Evolutionary conservation across 1,140 invertebrate species (phyloP), one percentile per base, ranked within the genome.

Genomic region (Zeugodacus cucurbitae): DNA sequence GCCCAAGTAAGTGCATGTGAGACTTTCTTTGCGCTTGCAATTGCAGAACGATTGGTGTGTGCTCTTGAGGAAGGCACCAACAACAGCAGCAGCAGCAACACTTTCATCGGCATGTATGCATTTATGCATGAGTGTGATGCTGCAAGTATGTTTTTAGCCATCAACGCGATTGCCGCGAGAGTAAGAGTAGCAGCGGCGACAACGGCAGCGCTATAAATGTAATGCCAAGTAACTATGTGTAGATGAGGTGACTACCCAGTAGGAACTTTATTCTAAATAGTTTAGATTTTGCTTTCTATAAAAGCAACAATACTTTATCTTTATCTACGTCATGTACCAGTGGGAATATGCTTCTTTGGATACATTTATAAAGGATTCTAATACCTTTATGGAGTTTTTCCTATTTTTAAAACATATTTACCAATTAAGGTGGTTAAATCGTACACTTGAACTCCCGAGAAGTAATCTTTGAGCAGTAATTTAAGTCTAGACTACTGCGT

Each of bases 91-190:
- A 54, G 32, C 34, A 82, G 41, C n/a, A 82, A 82, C 74, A 48
- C 74, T 82, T 82, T 82, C 41, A 22, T 48, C 11, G 41, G 41
- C n/a, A 22, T 74, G 34, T 20, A n/a, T 74, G 70, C 70, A 74
- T 74, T 74, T 74, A 74, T 74, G 70, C 70, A 44, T 82, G 41
- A 82, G 74, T 17, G 41, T 82, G 58, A n/a, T 62, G 22, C 41
- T 26, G 44, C 22, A 82, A 48, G 74, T 22, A 82, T 82, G 74
- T 82, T 82, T 82, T 54, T 48, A 29, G 41, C 74, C 41, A 82
- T 26, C 74, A 26, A 26, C n/a, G 74, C 22, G n/a, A 82, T 14
- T 48, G 22, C 32, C 74, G 41, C 37, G 22, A 54, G 32, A 29
- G 64, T 11, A 70, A 70, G 26, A 48, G 20, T 29, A 29, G 11